These are phyloP conservation scores for Caenorhabditis sinica DNA, from an alignment of 2,888 invertebrate genomes.

Conservation along the genomic window DNA sequence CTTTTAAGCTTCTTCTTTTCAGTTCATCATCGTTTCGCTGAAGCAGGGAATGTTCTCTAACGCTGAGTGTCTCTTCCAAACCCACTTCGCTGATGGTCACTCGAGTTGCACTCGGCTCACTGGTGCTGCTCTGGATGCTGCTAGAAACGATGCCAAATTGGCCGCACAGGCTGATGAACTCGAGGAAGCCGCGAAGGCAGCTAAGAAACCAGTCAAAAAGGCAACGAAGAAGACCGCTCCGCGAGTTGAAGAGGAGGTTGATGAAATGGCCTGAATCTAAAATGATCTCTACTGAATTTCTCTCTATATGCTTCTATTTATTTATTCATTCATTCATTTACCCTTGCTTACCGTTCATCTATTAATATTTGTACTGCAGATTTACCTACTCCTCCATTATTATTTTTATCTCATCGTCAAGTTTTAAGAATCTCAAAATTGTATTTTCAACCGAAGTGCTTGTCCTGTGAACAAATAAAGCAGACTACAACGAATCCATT, in stretches of 20 bases:
- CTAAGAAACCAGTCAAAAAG: constrained; percentile 25
- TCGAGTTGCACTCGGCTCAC: constrained; percentile 38
- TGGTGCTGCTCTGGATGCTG: constrained; percentile 20
- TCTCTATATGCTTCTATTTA: neutral
- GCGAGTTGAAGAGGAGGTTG: neutral
- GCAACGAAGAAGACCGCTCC: neutral
- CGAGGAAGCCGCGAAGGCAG: constrained; percentile 8
- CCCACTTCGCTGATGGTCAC: constrained; percentile 93
- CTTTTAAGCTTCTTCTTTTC: constrained; percentile 1
- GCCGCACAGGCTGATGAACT: constrained; percentile 38
- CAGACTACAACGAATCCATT: neutral
- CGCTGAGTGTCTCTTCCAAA: constrained; percentile 96
- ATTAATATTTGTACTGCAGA: too few species aligned
- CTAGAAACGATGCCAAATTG: constrained; percentile 22
- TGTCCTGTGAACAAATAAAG: neutral
- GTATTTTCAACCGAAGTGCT: neutral
- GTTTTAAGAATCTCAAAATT: constrained; percentile 18
- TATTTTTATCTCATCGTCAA: neutral
- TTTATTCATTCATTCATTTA: neutral
- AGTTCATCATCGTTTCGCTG: constrained; percentile 98
- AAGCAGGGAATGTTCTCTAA: constrained; percentile 99
- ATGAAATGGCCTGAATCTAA: neutral
- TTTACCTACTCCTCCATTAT: constrained; percentile 1
- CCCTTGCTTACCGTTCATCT: neutral
- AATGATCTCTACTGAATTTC: constrained; percentile 2